Conservation (phyloP, 1,140 invertebrate species). For the Notospermus geniculatus region DNA sequence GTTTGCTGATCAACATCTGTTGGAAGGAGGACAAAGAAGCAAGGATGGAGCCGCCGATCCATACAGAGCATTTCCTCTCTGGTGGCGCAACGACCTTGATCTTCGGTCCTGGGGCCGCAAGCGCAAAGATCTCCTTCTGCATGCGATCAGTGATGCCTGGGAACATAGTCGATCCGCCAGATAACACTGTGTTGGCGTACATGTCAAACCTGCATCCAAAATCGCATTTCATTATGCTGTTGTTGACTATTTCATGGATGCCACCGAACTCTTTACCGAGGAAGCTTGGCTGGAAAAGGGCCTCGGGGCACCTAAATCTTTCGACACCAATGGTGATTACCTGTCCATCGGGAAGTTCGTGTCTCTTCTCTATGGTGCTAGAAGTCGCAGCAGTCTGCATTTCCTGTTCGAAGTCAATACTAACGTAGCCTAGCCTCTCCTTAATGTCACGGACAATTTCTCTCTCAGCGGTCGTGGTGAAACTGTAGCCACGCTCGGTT, state of each 20-base stretch:
- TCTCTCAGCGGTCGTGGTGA: too few species aligned
- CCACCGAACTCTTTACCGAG: conserved; percentile 58
- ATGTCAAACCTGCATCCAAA: conserved; percentile 83
- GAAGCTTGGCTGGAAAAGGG: conserved; percentile 70
- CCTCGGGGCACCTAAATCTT: conserved; percentile 69
- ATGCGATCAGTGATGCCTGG: conserved; percentile 62
- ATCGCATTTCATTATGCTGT: conserved; percentile 67
- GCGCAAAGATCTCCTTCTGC: conserved; percentile 4
- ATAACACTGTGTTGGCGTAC: conserved; percentile 75
- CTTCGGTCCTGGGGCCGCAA: conserved; percentile 9
- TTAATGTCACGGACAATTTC: too few species aligned
- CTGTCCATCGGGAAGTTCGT: conserved; percentile 90
- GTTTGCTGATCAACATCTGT: conserved; percentile 81
- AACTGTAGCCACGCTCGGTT: too few species aligned
- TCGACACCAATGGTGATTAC: conserved; percentile 77
- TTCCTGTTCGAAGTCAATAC: too few species aligned
- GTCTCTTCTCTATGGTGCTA: too few species aligned
- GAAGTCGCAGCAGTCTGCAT: too few species aligned
- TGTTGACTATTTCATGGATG: conserved; percentile 69
- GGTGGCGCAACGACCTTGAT: conserved; percentile 50
- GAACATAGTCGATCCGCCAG: conserved; percentile 73
- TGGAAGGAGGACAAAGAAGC: conserved; percentile 60
- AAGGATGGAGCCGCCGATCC: conserved; percentile 50
- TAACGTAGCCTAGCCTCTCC: too few species aligned
- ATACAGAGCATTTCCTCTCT: conserved; percentile 47